Evolutionary conservation across 2,888 invertebrate genomes (phyloP).

Genomic region (Steinernema hermaphroditum): DNA sequence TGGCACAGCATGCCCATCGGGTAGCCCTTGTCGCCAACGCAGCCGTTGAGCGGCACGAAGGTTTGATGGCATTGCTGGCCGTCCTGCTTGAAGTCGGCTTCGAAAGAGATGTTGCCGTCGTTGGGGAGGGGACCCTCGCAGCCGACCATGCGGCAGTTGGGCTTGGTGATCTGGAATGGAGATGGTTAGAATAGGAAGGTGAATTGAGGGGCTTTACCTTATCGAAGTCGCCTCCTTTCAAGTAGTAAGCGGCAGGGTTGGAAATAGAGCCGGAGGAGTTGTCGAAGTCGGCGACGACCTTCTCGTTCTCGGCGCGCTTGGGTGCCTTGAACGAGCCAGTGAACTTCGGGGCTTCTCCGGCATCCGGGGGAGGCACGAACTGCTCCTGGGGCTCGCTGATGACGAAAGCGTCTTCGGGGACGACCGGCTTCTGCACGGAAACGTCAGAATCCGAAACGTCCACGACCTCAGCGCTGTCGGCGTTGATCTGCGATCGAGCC

Average conservation of each 20-base stretch:
- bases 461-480: slow-evolving; percentile 27
- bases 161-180: slow-evolving; percentile 44
- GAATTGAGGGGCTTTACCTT: slow-evolving; percentile 36
- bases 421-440: slow-evolving; percentile 17
- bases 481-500: slow-evolving; percentile 25
- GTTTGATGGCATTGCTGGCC: slow-evolving; percentile 50
- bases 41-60: slow-evolving; percentile 59
- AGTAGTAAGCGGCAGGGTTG: slow-evolving; percentile 58
- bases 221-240: slow-evolving; percentile 56
- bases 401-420: slow-evolving; percentile 31
- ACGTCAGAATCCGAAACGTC: background rate
- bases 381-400: slow-evolving; percentile 31
- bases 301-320: slow-evolving; percentile 23
- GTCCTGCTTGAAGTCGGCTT: slow-evolving; percentile 35
- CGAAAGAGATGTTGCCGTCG: slow-evolving; percentile 52
- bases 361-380: slow-evolving; percentile 33
- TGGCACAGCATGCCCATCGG: slow-evolving; percentile 63
- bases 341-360: slow-evolving; percentile 40
- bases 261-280: slow-evolving; percentile 46
- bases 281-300: slow-evolving; percentile 32
- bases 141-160: slow-evolving; percentile 58
- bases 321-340: slow-evolving; percentile 35
- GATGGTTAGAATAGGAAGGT: background rate
- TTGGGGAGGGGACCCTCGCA: slow-evolving; percentile 61
- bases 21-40: slow-evolving; percentile 55